Conservation (phyloP, 2,113 vertebrate genomes). For the Helogale parvula region DNA sequence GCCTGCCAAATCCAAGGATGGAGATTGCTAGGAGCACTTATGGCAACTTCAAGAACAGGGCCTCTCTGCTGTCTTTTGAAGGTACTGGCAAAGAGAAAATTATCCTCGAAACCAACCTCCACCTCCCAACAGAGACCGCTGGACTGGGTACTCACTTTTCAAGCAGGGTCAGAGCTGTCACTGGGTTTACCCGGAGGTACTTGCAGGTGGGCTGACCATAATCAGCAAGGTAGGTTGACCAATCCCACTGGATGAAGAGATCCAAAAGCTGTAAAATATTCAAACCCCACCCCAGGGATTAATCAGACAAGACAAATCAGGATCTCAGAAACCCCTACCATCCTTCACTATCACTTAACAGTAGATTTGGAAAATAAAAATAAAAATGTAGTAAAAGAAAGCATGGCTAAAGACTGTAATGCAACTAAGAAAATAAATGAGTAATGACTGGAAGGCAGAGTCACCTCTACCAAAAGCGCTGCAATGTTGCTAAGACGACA, state of each 20-base stretch:
- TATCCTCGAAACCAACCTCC: background rate
- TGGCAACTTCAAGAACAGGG: background rate
- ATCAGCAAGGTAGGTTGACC: constrained; percentile 96
- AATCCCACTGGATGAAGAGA: constrained; percentile 98
- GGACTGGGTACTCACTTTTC: constrained; percentile 92
- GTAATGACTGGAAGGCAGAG: background rate
- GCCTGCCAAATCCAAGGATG: background rate
- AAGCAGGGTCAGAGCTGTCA: constrained; percentile 92
- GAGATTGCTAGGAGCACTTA: background rate
- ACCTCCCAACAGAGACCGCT: background rate
- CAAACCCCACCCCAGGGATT: constrained; percentile 18
- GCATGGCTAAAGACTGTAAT: background rate
- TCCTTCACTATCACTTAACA: background rate
- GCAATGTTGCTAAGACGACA: background rate
- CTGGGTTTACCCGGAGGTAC: constrained; percentile 96
- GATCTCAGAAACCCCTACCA: background rate
- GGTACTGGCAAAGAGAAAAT: background rate
- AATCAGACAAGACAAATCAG: constrained; percentile 6
- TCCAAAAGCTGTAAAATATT: constrained; percentile 91
- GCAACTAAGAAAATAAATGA: background rate
- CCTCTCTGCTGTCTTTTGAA: background rate
- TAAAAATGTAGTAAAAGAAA: background rate
- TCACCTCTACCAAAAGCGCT: background rate
- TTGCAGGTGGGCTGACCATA: constrained; percentile 95
- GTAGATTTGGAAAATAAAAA: background rate